phyloP scores from a whole-genome alignment of 2,797 vertebrate species.

The Rhinatrema bivittatum region DNA sequence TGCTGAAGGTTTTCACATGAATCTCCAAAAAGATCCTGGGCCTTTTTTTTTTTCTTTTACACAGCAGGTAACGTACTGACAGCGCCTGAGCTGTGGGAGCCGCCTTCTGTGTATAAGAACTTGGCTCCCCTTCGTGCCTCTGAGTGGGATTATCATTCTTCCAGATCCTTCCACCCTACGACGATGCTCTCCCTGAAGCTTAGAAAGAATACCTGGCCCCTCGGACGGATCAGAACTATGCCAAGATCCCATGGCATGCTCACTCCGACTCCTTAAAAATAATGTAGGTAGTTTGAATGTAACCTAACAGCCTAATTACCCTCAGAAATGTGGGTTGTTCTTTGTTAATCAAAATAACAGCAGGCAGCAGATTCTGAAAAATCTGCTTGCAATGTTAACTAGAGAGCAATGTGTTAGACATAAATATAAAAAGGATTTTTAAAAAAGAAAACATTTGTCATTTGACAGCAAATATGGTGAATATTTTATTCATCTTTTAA shows the following conservation, averaged over 20 bases:
- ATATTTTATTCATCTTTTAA: slow-evolving; percentile 9
- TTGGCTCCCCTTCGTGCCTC: no score
- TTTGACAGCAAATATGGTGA: slow-evolving; percentile 20
- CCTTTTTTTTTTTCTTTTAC: no score
- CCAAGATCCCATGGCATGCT: slow-evolving; percentile 4
- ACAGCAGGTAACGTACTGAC: no score
- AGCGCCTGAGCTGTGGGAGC: no score
- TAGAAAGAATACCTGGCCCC: no score
- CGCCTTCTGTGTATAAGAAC: no score
- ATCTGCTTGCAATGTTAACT: not conserved
- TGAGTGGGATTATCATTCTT: no score
- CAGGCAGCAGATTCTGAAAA: not conserved
- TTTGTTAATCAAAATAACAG: slow-evolving; percentile 14
- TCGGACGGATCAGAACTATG: not conserved
- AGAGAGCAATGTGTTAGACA: not conserved
- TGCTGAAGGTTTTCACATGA: no score
- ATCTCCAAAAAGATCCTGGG: no score
- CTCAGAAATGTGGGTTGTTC: slow-evolving; percentile 8
- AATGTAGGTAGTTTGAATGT: slow-evolving; percentile 16
- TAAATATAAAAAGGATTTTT: slow-evolving; percentile 5
- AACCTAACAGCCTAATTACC: slow-evolving; percentile 13
- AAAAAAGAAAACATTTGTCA: no score
- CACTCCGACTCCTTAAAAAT: slow-evolving; percentile 8
- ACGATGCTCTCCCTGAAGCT: no score
- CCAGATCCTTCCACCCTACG: no score